phyloP scores from a whole-genome alignment of 2,888 invertebrate genomes.

The Meteorus colon region DNA sequence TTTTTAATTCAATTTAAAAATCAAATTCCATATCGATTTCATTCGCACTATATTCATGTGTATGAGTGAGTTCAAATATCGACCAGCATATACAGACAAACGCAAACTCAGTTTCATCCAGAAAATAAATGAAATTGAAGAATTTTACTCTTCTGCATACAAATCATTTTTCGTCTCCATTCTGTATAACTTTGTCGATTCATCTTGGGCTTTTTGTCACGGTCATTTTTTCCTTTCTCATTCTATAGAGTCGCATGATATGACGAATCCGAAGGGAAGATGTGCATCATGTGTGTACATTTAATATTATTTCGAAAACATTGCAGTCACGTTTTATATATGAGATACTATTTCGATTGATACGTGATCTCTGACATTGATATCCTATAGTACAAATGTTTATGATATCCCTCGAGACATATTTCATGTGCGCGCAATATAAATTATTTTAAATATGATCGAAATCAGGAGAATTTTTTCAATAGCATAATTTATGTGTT shows the following conservation, averaged over 20 bases:
- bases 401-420: neutral
- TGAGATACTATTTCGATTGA: neutral
- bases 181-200: neutral
- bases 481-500: neutral
- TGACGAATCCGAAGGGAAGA: neutral
- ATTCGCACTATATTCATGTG: neutral
- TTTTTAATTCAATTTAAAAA: neutral
- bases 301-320: constrained; percentile 1
- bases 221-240: neutral
- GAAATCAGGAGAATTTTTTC: neutral
- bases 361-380: neutral
- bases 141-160: constrained; percentile 5
- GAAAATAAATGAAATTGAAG: constrained; percentile 9
- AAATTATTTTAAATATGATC: neutral
- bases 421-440: neutral
- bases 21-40: neutral
- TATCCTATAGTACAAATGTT: neutral
- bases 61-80: neutral
- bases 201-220: neutral
- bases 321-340: neutral
- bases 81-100: neutral
- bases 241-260: neutral
- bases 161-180: neutral
- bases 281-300: neutral
- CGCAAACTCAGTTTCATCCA: neutral